These are phyloP conservation scores for Drosophila nigromelanica DNA, from an alignment of 1,140 invertebrate genomes.

Conservation along the genomic window DNA sequence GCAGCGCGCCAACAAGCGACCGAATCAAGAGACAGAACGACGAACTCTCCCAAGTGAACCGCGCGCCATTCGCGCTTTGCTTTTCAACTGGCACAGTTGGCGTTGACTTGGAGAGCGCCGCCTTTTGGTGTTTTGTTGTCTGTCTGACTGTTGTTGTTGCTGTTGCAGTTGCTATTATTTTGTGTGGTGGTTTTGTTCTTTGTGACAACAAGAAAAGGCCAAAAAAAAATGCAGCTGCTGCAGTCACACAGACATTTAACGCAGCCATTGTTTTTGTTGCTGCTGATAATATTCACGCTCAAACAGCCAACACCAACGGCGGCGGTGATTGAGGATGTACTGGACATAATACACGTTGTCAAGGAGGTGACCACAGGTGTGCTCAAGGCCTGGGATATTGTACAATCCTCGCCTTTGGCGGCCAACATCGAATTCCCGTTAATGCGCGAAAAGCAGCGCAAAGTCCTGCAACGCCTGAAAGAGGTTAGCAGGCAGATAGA, in stretches of 20 bases:
- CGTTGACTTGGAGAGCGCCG: constrained; percentile 12
- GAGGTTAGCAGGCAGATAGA: constrained; percentile 84
- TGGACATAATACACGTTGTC: constrained; percentile 87
- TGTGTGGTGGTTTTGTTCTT: constrained; percentile 13
- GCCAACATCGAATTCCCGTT: constrained; percentile 86
- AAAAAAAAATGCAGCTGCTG: constrained; percentile 28
- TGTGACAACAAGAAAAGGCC: constrained; percentile 7
- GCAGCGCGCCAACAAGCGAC: background rate
- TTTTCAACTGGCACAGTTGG: constrained; percentile 59
- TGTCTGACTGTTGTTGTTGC: background rate
- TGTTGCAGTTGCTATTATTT: constrained; percentile 5
- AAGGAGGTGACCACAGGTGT: constrained; percentile 86
- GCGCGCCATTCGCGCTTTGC: constrained; percentile 58
- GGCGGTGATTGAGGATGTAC: constrained; percentile 85
- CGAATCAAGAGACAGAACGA: background rate
- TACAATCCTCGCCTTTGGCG: constrained; percentile 85
- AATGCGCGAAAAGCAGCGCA: constrained; percentile 85
- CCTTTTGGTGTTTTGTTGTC: constrained; percentile 14
- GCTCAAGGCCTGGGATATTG: constrained; percentile 87
- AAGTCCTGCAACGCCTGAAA: constrained; percentile 85
- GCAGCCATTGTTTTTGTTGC: constrained; percentile 12
- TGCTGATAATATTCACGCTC: constrained; percentile 14
- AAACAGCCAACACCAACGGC: constrained; percentile 50
- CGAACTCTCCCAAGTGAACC: constrained; percentile 31
- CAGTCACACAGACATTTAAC: constrained; percentile 35